Evolutionary conservation across 2,113 vertebrate species (phyloP), one percentile per base, ranked within the genome.

Genomic region (Zapus hudsonius): DNA sequence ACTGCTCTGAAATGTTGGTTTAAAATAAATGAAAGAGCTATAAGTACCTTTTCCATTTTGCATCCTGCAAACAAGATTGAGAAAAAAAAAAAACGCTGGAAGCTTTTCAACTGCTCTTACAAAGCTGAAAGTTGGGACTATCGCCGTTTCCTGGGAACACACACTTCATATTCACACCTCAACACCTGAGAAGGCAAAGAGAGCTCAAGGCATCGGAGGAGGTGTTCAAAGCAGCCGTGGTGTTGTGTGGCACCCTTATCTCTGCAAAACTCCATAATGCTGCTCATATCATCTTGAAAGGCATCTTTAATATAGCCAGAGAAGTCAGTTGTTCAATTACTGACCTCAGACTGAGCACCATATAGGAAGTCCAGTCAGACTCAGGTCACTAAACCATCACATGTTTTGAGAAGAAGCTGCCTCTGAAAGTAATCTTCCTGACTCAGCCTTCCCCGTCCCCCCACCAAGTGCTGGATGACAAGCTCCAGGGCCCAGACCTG

Each of bases 21-120:
- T 64, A 52, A 83, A 75, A 86, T 36, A 55, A 87, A 76, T 44
- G 55, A 86, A 64, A 25, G 66, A 38, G n/a, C 23, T 84, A 3
- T 75, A 61, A 92, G 61, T 36, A 63, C 7, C 44, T 89, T 89
- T 90, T 90, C 78, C 42, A 12, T 81, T 76, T 91, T 61, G 59
- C 29, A 44, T 76, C 78, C 36, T 90, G 23, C 44, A 84, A 93
- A 74, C 12, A 67, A 70, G 64, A 83, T 64, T 83, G 70, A 40
- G 40, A 90, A 67, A 78, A 90, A 85, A 92, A 67, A 73, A 87
- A 85, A 76, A 31, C 33, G 7, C 63, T 13, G 7, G 83, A 75
- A 66, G 44, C 38, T 72, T 72, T 88, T 86, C 38, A 57, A 15
- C 81, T 67, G 33, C 42, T 76, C 80, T 88, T 55, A 59, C 29